Evolutionary conservation across 2,888 invertebrate genomes (phyloP).

Genomic region (Labia minor): DNA sequence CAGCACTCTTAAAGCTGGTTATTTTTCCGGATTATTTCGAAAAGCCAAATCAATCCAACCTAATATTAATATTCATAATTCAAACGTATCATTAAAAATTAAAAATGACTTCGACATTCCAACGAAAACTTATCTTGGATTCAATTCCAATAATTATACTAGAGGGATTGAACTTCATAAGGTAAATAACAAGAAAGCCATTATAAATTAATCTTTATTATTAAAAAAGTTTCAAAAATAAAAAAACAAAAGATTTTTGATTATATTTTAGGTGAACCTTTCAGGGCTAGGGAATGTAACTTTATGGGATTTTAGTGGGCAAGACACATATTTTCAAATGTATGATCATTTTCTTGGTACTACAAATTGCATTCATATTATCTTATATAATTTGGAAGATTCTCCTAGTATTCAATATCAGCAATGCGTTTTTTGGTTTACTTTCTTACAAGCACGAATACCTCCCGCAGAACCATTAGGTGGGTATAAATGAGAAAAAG

Average conservation of each 20-base stretch:
- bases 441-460: conserved; percentile 57
- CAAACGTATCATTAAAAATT: conserved; percentile 30
- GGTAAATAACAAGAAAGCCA: too few relatives aligned
- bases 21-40: conserved; percentile 54
- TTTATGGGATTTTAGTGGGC: conserved; percentile 67
- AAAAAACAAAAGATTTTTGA: too few relatives aligned
- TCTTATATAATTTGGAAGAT: conserved; percentile 57
- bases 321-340: conserved; percentile 55
- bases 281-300: conserved; percentile 51
- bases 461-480: conserved; percentile 48
- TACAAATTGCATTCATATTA: conserved; percentile 46
- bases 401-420: conserved; percentile 53
- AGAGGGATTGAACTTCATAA: conserved; percentile 54
- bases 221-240: too few relatives aligned
- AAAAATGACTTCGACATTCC: conserved; percentile 50
- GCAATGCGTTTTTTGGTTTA: conserved; percentile 61
- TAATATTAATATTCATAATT: neutral
- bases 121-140: conserved; percentile 46
- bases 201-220: too few relatives aligned
- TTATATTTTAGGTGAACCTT: conserved; percentile 38
- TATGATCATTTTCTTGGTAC: conserved; percentile 63
- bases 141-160: conserved; percentile 48
- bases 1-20: conserved; percentile 54
- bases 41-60: conserved; percentile 40
- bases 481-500: conserved; percentile 29